Base-by-base conservation (phyloP, 2,797 vertebrate species). In the Enteromius afrohamiltoni region DNA sequence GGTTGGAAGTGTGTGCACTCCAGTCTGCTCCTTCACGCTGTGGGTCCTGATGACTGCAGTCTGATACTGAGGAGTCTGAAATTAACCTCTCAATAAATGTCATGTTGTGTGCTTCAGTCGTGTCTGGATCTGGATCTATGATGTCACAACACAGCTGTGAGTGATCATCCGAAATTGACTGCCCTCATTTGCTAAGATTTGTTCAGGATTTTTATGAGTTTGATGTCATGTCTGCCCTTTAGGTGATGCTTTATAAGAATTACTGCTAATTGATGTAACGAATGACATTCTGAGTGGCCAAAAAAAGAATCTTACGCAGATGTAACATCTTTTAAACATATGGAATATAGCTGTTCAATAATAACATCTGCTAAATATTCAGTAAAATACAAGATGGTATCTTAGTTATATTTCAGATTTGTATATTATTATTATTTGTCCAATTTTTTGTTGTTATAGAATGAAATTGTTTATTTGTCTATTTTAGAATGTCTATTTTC, bases 121-220 rank as follows among this genome's bases (percentile, higher is more conserved):
- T 16, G 29, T 73, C 79, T 64, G 40, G 58, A 60, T 49, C 29
- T 45, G 42, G 42, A 45, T 45, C 53, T 73, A 47, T 71, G 68
- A 71, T 62, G 70, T 65, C 80, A 82, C 80, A 82, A 75, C 70
- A 82, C 80, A 82, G 58, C 70, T 82, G 80, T 40, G 49, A 64
- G 74, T 64, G 45, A 47, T 82, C 45, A 64, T 47, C n/a, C 21
- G 23, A 51, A 82, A 82, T 26, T 75, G 45, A 82, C 80, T 82
- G 70, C 9, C 14, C 70, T 75, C 45, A 65, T 82, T 75, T 82
- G 70, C 70, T 13, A n/a, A 65, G 42, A 82, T 82, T 74, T 75
- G 58, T 80, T 80, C 69, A 55, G 40, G 49, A 79, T 83, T 53
- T 51, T 82, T 26, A 77, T 47, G 31, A n/a, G 53, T 65, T 82